Percentiles rank a stretch among this genome's conserved stretches.
These are phyloP conservation scores for Episyrphus balteatus DNA, from an alignment of 1,140 invertebrate genomes.

Conservation along the genomic window DNA sequence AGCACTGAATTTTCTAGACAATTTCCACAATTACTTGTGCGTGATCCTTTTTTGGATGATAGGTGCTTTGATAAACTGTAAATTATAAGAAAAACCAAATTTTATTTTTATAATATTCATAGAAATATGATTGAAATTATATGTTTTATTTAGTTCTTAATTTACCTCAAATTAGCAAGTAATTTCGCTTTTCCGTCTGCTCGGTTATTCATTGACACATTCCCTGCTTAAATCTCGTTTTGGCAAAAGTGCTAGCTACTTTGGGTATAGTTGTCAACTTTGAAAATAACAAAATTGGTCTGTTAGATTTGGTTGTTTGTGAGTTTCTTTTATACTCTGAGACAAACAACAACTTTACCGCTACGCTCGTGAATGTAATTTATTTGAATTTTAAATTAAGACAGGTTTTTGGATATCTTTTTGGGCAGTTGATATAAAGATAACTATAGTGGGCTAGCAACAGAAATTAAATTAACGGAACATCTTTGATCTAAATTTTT, in stretches of 20 bases:
- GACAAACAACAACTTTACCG: no score
- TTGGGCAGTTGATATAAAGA: no score
- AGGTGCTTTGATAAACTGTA: slow-evolving; percentile 31
- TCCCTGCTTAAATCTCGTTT: slow-evolving; percentile 5
- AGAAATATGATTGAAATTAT: background rate
- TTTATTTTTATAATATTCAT: background rate
- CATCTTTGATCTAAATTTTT: no score
- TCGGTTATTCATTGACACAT: slow-evolving; percentile 36
- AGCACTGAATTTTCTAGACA: slow-evolving; percentile 31
- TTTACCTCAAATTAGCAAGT: slow-evolving; percentile 32
- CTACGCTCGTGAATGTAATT: no score
- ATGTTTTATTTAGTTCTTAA: background rate
- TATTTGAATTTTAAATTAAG: no score
- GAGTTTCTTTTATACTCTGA: no score
- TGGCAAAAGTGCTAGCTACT: background rate
- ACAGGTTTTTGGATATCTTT: no score
- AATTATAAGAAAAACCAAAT: background rate
- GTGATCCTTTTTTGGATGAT: slow-evolving; percentile 32
- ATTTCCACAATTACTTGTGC: slow-evolving; percentile 33
- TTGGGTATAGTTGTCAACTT: background rate
- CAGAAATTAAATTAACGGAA: no score
- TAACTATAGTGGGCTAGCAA: no score
- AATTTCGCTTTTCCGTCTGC: slow-evolving; percentile 32
- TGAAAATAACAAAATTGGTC: no score
- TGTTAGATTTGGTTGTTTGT: no score